Evolutionary conservation across 2,888 invertebrate genomes (phyloP).

Genomic region (Parnassius glacialis): DNA sequence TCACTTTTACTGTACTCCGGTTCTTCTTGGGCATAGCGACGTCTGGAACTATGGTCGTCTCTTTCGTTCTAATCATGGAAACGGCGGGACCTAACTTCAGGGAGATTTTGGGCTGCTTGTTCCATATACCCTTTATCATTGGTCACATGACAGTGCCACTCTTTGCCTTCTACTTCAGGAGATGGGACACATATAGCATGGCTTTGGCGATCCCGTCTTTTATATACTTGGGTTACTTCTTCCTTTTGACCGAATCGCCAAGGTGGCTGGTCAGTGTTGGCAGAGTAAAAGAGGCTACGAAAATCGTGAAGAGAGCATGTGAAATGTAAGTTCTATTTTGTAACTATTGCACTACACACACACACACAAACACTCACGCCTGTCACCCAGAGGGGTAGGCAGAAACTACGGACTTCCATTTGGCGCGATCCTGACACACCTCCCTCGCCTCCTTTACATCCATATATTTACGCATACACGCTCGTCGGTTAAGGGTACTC

Average conservation of each 20-base stretch:
- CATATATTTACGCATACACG: no score
- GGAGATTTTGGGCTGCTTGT: conserved; percentile 81
- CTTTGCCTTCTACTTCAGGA: conserved; percentile 83
- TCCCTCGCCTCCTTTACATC: no score
- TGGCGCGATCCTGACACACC: no score
- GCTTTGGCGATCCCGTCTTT: conserved; percentile 82
- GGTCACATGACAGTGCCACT: conserved; percentile 84
- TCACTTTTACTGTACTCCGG: conserved; percentile 82
- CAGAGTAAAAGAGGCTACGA: conserved; percentile 82
- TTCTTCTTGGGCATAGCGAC: conserved; percentile 87
- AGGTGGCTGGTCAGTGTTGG: conserved; percentile 89
- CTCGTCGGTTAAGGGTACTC: no score
- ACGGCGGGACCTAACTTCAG: conserved; percentile 79
- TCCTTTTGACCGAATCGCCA: conserved; percentile 89
- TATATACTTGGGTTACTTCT: conserved; percentile 84
- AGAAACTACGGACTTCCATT: no score
- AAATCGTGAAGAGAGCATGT: conserved; percentile 85
- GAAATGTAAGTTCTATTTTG: conserved; percentile 51
- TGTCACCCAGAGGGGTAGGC: no score
- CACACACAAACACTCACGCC: no score
- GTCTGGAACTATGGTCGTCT: conserved; percentile 90
- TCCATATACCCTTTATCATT: conserved; percentile 85
- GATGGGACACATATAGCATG: conserved; percentile 84
- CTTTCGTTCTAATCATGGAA: conserved; percentile 86
- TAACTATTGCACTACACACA: background rate